Evolutionary conservation across 2,888 invertebrate genomes (phyloP), one percentile per base, ranked within the genome.

Genomic region (Latrodectus hesperus): DNA sequence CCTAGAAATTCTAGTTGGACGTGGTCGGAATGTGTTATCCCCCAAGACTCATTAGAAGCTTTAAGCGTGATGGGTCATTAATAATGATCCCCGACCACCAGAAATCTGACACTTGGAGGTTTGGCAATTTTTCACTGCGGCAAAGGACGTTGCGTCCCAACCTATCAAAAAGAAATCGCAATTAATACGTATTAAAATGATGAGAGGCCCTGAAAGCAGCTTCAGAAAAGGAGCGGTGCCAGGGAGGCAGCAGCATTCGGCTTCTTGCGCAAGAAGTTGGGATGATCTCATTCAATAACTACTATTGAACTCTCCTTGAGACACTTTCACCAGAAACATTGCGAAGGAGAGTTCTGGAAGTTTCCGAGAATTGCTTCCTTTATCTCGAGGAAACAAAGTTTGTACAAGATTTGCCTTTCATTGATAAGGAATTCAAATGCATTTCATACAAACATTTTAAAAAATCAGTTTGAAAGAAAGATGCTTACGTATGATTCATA

Each of bases 131-230:
- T 87, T 87, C 87, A 87, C 86, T 55, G 67, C 70, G 71, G 86
- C 76, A 86, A 84, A 81, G 81, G 77, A 81, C 81, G 81, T 38
- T 53, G 81, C 81, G 75, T 71, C 81, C 80, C 81, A 76, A 17
- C 81, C 86, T 82, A 87, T 87, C 87, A 87, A 87, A 87, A 82
- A 82, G 82, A 80, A 82, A 87, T 87, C 53, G 87, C 87, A 87
- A 87, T 87, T 87, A 87, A 87, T 87, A 82, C 87, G 82, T 80
- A 87, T 87, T 87, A 87, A 86, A 86, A 87, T 82, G 82, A 74
- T 68, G 82, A 87, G 87, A 87, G 79, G 67, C 55, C 67, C 60
- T 55, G 65, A 75, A 77, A 68, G 84, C 78, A 77, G 81, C 86
- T 81, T 75, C 75, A 60, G 22, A 84, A 79, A 77, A 84, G 84